Evolutionary conservation across 1,140 invertebrate genomes (phyloP), one percentile per base, ranked within the genome.

Genomic region (Pogonomyrmex barbatus): DNA sequence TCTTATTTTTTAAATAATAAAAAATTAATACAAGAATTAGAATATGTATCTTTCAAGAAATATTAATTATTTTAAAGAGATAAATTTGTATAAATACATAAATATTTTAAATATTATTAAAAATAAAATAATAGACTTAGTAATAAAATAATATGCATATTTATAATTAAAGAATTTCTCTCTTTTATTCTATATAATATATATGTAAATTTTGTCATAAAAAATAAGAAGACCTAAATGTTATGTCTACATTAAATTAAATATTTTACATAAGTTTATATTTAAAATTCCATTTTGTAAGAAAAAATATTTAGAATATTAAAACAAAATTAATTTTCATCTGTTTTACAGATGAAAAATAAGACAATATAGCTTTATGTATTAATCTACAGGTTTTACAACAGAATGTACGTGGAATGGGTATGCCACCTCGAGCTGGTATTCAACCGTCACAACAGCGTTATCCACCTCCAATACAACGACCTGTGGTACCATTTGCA

Each of bases 401-500:
- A 90, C 94, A 95, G 91, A 95, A 94, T 85, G 94, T 95, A 47
- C 93, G 95, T 76, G 94, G 94, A 68, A 95, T 95, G 93, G 94
- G 94, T 45, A 95, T 95, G 93, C 94, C 94, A n/a, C 94, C 93
- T 6, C 93, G 94, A 6, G 93, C 93, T 33, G 93, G 93, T 54
- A 94, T 95, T 33, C 94, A 95, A 73, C 93, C 94, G 9, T 93
- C 94, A 1, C 94, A 95, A 65, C 94, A 94, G 85, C 93, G 95
- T n/a, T 95, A 95, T 85, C 95, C 95, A 17, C 92, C 94, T 4
- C 95, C 95, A 12, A 95, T 95, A 89, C 95, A 95, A n/a, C 92
- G 95, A 87, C 95, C 95, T 4, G 93, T 94, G 4, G 93, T 95
- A 50, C 94, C 95, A 4, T 95, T 95, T 87, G 92, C 94, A 42